phyloP scores from a whole-genome alignment of 2,113 vertebrate species.

The Etheostoma spectabile region DNA sequence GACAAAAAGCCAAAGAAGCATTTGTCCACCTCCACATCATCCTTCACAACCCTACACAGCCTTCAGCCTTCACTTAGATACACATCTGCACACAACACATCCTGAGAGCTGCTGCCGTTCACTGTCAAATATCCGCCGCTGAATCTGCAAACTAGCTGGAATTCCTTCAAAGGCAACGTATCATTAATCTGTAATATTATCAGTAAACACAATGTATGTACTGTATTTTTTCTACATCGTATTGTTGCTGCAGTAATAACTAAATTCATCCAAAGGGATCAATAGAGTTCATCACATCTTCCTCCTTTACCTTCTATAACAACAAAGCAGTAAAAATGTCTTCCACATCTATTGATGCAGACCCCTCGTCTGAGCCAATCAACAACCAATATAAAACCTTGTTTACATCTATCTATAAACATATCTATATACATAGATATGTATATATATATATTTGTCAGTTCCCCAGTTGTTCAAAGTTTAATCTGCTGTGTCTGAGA shows the following conservation, averaged over 20 bases:
- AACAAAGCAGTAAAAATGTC: slow-evolving; percentile 23
- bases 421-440: too few species aligned
- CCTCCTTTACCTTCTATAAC: slow-evolving; percentile 10
- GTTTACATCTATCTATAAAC: not conserved
- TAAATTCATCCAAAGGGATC: slow-evolving; percentile 40
- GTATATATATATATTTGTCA: not conserved
- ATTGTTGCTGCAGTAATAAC: slow-evolving; percentile 40
- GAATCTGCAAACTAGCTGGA: slow-evolving; percentile 26
- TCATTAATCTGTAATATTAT: slow-evolving; percentile 53
- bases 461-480: not conserved
- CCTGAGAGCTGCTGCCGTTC: slow-evolving; percentile 14
- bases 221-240: slow-evolving; percentile 32
- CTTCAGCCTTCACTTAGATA: slow-evolving; percentile 16
- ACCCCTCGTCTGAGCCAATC: too few species aligned
- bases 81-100: slow-evolving; percentile 18
- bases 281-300: slow-evolving; percentile 44
- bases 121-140: slow-evolving; percentile 19
- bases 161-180: slow-evolving; percentile 14
- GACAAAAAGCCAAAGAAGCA: slow-evolving; percentile 19
- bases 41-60: not conserved
- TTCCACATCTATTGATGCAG: not conserved
- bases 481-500: slow-evolving; percentile 5
- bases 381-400: not conserved
- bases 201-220: slow-evolving; percentile 37
- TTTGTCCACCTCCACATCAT: slow-evolving; percentile 35